A percentile compares a stretch with the other conserved stretches of the same genome.
Conservation (phyloP, 1,140 invertebrate species). For the Meloidogyne floridensis region DNA sequence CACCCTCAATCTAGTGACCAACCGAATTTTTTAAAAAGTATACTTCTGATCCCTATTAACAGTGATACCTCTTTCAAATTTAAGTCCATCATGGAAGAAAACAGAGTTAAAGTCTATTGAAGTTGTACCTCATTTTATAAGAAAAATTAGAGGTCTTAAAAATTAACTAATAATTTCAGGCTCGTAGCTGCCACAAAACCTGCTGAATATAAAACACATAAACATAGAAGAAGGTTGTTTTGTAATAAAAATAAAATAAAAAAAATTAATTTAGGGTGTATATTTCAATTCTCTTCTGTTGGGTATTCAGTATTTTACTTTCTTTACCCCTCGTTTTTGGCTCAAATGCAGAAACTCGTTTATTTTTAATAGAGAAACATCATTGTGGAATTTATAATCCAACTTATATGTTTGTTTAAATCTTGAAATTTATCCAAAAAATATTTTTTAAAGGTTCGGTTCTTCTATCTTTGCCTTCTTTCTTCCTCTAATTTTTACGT, state of each 20-base stretch:
- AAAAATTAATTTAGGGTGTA: conserved; percentile 48
- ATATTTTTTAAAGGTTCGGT: conserved; percentile 15
- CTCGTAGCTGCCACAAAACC: conserved; percentile 65
- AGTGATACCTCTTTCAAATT: no score
- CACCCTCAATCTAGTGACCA: no score
- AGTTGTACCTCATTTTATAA: not conserved
- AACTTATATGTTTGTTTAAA: conserved; percentile 51
- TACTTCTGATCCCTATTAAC: no score
- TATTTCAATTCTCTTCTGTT: conserved; percentile 56
- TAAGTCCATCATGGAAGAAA: no score
- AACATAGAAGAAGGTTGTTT: conserved; percentile 51
- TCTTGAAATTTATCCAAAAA: not conserved
- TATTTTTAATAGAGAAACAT: conserved; percentile 53
- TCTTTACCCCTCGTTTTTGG: conserved; percentile 53
- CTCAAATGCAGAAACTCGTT: conserved; percentile 48
- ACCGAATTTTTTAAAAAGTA: no score
- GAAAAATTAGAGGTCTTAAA: not conserved
- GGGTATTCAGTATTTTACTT: conserved; percentile 60
- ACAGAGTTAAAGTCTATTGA: no score
- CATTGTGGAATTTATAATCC: conserved; percentile 65
- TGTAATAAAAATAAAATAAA: not conserved
- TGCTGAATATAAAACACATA: conserved; percentile 65
- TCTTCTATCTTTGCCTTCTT: conserved; percentile 64
- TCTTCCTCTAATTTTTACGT: conserved; percentile 62
- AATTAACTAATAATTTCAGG: conserved; percentile 25